These are phyloP conservation scores for Chaetodon trifascialis DNA, from an alignment of 2,113 vertebrate species.

Conservation along the genomic window DNA sequence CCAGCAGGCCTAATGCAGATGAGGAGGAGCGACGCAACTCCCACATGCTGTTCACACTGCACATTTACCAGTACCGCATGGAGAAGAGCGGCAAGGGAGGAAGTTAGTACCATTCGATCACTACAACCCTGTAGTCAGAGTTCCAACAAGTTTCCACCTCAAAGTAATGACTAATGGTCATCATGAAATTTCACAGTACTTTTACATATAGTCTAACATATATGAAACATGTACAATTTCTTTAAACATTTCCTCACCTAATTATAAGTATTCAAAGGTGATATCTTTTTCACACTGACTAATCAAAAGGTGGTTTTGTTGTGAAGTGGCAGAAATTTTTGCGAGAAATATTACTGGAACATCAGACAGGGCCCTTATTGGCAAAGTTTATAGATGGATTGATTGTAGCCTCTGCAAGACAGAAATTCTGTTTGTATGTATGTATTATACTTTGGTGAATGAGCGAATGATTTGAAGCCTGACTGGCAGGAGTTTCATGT, in stretches of 20 bases:
- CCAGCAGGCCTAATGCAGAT: conserved; percentile 83
- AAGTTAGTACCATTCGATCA: conserved; percentile 85
- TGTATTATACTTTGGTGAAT: conserved; percentile 10
- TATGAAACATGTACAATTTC: background rate
- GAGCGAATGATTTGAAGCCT: conserved; percentile 37
- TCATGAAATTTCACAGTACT: background rate
- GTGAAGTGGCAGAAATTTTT: conserved; percentile 55
- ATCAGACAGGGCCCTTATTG: conserved; percentile 25
- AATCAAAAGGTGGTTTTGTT: conserved; percentile 41
- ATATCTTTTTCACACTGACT: conserved; percentile 48
- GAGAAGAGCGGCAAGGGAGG: conserved; percentile 93
- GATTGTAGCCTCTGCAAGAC: conserved; percentile 27
- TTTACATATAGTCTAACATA: background rate
- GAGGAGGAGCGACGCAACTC: conserved; percentile 90
- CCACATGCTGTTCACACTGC: conserved; percentile 97
- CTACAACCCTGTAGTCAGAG: background rate
- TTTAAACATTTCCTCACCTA: conserved; percentile 32
- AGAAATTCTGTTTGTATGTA: conserved; percentile 55
- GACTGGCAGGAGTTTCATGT: conserved; percentile 48
- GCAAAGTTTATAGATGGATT: conserved; percentile 45
- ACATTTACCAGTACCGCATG: conserved; percentile 96
- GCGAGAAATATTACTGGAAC: conserved; percentile 61
- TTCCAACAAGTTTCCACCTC: background rate
- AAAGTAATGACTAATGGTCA: background rate
- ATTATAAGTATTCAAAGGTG: conserved; percentile 51